These are phyloP conservation scores for Semicossyphus pulcher DNA, from an alignment of 2,113 vertebrate genomes.

Conservation along the genomic window DNA sequence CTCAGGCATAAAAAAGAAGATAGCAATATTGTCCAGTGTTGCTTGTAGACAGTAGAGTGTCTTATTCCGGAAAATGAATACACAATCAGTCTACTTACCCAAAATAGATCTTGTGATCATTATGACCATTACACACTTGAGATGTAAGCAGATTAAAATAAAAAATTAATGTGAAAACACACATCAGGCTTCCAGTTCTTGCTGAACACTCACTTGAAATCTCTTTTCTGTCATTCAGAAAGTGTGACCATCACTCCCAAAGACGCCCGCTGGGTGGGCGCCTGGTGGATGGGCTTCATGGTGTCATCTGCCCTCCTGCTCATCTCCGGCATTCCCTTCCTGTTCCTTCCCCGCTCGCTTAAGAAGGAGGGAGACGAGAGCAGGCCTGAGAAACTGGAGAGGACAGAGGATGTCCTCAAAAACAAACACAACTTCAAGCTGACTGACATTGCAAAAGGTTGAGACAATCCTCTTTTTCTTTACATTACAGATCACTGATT, in stretches of 20 bases:
- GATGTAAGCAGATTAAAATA: neutral
- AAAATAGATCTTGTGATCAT: too few species aligned
- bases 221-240: constrained; percentile 76
- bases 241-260: constrained; percentile 87
- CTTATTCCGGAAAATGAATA: too few species aligned
- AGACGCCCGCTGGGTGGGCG: constrained; percentile 96
- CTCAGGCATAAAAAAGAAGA: too few species aligned
- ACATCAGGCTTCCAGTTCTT: neutral
- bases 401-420: neutral
- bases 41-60: too few species aligned
- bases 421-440: constrained; percentile 58
- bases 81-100: too few species aligned
- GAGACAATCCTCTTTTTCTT: neutral
- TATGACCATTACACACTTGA: too few species aligned
- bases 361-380: constrained; percentile 54
- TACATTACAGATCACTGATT: neutral
- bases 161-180: neutral
- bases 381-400: neutral
- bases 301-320: constrained; percentile 78
- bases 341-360: constrained; percentile 88
- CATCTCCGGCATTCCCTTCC: constrained; percentile 89
- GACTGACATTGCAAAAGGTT: constrained; percentile 79
- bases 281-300: constrained; percentile 94
- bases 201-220: neutral
- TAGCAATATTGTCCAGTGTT: too few species aligned